Conservation (phyloP, 2,113 vertebrate genomes). For the Sminthopsis crassicaudata region DNA sequence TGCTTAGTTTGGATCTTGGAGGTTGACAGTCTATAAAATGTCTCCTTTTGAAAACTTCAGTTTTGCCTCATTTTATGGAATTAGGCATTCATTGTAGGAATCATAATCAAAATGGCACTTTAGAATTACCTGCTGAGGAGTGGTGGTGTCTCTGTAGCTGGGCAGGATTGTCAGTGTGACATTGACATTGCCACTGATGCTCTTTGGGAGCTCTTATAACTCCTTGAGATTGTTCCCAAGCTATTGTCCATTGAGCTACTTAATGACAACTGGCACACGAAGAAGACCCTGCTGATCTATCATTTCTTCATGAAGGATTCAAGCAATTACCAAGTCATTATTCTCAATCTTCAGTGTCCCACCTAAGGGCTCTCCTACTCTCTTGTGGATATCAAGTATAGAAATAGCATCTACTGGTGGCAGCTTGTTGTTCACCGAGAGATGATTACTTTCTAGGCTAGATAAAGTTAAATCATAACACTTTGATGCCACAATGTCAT, state of each 20-base stretch:
- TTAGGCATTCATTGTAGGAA: slow-evolving; percentile 95
- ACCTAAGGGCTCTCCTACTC: slow-evolving; percentile 68
- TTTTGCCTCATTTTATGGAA: slow-evolving; percentile 98
- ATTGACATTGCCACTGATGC: slow-evolving; percentile 86
- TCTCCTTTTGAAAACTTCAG: slow-evolving; percentile 96
- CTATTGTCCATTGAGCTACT: slow-evolving; percentile 91
- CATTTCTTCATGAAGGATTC: slow-evolving; percentile 94
- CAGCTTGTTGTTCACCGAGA: too few relatives aligned
- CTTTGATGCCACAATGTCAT: too few relatives aligned
- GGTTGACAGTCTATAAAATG: slow-evolving; percentile 97
- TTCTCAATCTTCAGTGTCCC: slow-evolving; percentile 92
- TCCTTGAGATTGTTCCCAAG: slow-evolving; percentile 89
- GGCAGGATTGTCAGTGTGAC: slow-evolving; percentile 94
- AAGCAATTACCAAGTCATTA: slow-evolving; percentile 92
- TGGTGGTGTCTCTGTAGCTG: slow-evolving; percentile 87
- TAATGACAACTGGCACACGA: slow-evolving; percentile 92
- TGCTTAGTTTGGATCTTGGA: slow-evolving; percentile 94
- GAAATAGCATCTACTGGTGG: too few relatives aligned
- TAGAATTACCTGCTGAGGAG: slow-evolving; percentile 90
- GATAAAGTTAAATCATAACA: too few relatives aligned
- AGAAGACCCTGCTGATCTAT: slow-evolving; percentile 95
- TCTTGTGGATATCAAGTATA: too few relatives aligned
- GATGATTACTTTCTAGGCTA: too few relatives aligned
- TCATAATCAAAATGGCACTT: slow-evolving; percentile 99
- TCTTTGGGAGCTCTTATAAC: slow-evolving; percentile 91